A percentile compares a stretch with the other conserved stretches of the same genome.
Conservation (phyloP, 2,888 invertebrate genomes). For the Pediacus dermestoides region DNA sequence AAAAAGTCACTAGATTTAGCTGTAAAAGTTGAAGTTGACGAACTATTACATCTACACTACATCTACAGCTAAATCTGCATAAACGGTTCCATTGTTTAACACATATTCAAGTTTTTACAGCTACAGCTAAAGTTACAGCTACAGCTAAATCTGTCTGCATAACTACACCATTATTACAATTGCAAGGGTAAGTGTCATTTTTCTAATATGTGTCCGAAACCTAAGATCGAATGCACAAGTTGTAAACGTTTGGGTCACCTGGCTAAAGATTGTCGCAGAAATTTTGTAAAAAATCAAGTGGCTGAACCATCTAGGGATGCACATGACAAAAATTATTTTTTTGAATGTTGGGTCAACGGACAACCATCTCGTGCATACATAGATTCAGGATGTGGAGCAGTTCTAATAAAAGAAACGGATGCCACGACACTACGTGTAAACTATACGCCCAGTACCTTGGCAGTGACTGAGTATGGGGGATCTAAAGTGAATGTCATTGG, state of each 20-base stretch:
- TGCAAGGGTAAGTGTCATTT: conserved; percentile 10
- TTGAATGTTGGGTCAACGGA: conserved; percentile 14
- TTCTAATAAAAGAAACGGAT: conserved; percentile 12
- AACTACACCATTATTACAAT: too few relatives aligned
- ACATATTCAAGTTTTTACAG: too few relatives aligned
- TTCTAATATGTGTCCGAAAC: conserved; percentile 6
- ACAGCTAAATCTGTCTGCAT: too few relatives aligned
- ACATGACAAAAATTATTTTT: conserved; percentile 14
- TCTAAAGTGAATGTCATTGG: conserved; percentile 4
- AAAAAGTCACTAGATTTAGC: too few relatives aligned
- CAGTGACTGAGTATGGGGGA: conserved; percentile 13
- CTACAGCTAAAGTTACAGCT: too few relatives aligned
- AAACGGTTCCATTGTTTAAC: too few relatives aligned
- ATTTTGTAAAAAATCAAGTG: too few relatives aligned
- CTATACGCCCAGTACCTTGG: not conserved
- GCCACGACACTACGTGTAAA: conserved; percentile 6
- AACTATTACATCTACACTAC: too few relatives aligned
- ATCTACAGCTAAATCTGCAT: too few relatives aligned
- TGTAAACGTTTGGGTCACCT: conserved; percentile 8
- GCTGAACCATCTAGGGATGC: too few relatives aligned
- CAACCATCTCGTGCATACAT: conserved; percentile 10
- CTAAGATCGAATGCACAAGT: conserved; percentile 6
- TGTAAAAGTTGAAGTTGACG: too few relatives aligned
- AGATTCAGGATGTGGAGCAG: conserved; percentile 17
- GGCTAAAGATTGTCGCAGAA: conserved; percentile 7